phyloP scores from a whole-genome alignment of 1,140 invertebrate species.

The Sarcophaga peregrina region DNA sequence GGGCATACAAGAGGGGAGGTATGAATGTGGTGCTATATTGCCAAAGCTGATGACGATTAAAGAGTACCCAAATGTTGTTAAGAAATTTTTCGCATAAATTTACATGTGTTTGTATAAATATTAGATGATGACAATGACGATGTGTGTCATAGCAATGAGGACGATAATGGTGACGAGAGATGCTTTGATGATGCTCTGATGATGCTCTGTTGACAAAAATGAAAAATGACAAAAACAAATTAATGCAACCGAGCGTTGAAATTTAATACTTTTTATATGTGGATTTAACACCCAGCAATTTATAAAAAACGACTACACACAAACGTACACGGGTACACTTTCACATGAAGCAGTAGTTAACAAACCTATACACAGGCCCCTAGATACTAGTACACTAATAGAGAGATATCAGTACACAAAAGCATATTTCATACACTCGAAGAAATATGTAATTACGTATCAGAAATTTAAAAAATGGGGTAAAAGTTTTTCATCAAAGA shows the following conservation, averaged over 20 bases:
- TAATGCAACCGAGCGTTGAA: conserved; percentile 39
- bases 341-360: background rate
- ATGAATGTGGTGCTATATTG: too few species aligned
- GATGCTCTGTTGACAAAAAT: conserved; percentile 26
- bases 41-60: too few species aligned
- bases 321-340: background rate
- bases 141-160: background rate
- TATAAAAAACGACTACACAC: too few species aligned
- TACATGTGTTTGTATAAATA: conserved; percentile 18
- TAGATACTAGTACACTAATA: too few species aligned
- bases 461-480: too few species aligned
- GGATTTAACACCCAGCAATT: too few species aligned
- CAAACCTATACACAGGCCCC: too few species aligned
- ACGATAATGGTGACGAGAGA: background rate
- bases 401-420: too few species aligned
- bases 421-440: too few species aligned
- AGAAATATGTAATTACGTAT: too few species aligned
- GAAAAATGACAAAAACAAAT: conserved; percentile 38
- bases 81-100: conserved; percentile 33
- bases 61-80: conserved; percentile 32
- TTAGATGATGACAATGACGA: conserved; percentile 24
- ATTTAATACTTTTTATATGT: background rate
- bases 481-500: too few species aligned
- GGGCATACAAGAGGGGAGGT: background rate
- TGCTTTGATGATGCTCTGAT: conserved; percentile 1